Evolutionary conservation across 2,888 invertebrate species (phyloP), one percentile per base, ranked within the genome.

Genomic region (Acleris emargana): DNA sequence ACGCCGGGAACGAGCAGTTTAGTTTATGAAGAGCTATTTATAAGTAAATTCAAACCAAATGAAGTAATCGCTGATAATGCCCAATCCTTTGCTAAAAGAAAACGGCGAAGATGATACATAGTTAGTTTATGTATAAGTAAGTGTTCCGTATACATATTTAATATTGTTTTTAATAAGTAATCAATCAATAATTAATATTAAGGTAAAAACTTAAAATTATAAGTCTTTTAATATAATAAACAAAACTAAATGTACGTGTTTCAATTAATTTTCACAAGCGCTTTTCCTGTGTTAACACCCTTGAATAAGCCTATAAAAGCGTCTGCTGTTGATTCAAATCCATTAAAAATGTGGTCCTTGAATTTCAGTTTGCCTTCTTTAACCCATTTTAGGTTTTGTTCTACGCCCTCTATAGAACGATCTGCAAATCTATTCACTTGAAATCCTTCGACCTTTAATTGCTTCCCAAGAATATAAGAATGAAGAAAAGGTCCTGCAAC

Each of bases 221-320:
- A 38, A 38, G 38, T 0, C 4, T 13, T 32, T 32, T 38, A 38
- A 38, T 38, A 13, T 38, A 38, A 13, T 38, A 38, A 38, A 32
- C 3, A 13, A 13, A 38, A 38, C 38, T 3, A 11, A 38, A 38
- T 38, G 32, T 32, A 32, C 9, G 9, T 9, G 9, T 9, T 32
- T 38, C 13, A 61, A 83, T 80, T 92, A 5, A 91, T 89, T 88
- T 94, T 93, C 4, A 96, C 93, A 67, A 96, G 83, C 62, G 94
- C 93, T 88, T 96, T 96, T 66, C 96, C 96, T 25, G 86, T 88
- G 78, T 95, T 96, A 42, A 93, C 93, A 17, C 96, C 96, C 54
- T 71, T 82, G 57, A 91, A 88, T 80, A 96, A 87, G 16, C 93
- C 94, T 69, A 93, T 88, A 72, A 96, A 95, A 38, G 96, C 95